Percentiles rank a stretch among this genome's conserved stretches.
Evolutionary conservation across 2,113 vertebrate genomes (phyloP).

Genomic region (Hemiprocne comata): DNA sequence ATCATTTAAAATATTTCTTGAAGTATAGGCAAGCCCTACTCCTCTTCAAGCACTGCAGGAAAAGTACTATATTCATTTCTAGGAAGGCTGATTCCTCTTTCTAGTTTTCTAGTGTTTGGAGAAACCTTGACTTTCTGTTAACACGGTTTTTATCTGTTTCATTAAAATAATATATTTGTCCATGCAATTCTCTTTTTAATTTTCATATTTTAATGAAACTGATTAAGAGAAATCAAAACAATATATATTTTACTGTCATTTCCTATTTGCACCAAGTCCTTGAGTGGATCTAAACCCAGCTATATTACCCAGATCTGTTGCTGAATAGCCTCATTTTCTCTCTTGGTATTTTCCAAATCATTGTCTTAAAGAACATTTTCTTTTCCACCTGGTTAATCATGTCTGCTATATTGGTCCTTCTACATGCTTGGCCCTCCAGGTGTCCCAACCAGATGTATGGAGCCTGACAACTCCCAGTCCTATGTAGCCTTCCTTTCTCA

Average conservation of each 20-base stretch:
- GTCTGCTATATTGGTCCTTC: not conserved
- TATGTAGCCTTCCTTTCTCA: not conserved
- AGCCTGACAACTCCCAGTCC: not conserved
- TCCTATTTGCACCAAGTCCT: not conserved
- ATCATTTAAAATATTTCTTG: not conserved
- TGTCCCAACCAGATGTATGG: not conserved
- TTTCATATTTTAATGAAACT: not conserved
- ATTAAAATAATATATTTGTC: not conserved
- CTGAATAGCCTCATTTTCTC: not conserved
- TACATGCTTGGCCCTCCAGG: rapidly evolving
- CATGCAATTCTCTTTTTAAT: not conserved
- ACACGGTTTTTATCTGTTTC: not conserved
- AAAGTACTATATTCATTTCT: not conserved
- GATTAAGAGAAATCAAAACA: not conserved
- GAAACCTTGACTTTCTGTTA: not conserved
- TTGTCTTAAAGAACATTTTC: not conserved
- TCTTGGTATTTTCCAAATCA: not conserved
- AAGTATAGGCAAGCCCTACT: not conserved
- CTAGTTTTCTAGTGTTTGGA: not conserved
- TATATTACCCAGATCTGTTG: not conserved
- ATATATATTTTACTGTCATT: not conserved
- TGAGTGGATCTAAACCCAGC: not conserved
- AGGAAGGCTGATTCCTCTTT: not conserved
- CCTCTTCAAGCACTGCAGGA: not conserved
- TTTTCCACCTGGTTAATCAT: not conserved